Percentiles rank a stretch among this genome's conserved stretches.
These are phyloP conservation scores for Cyanoramphus novaezelandiae DNA, from an alignment of 2,113 vertebrate genomes.

Conservation along the genomic window DNA sequence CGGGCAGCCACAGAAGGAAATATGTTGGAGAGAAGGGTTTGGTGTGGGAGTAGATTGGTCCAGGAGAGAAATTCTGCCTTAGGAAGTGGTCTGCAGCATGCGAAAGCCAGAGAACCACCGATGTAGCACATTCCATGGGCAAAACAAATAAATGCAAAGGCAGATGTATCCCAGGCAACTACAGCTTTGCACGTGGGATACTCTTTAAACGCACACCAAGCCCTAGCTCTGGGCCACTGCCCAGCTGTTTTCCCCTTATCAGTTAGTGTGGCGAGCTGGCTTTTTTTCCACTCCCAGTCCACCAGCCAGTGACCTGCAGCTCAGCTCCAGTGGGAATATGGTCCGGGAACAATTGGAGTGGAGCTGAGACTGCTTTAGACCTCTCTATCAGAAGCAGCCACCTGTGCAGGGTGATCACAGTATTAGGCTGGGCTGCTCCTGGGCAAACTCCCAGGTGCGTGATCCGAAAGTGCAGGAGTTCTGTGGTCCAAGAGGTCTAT, in stretches of 20 bases:
- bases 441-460: neutral
- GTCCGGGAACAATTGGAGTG: neutral
- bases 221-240: neutral
- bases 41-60: slow-evolving; percentile 25
- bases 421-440: neutral
- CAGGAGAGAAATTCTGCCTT: slow-evolving; percentile 27
- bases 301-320: neutral
- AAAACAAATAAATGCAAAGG: slow-evolving; percentile 12
- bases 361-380: neutral
- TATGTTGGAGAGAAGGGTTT: slow-evolving; percentile 17
- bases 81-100: slow-evolving; percentile 59
- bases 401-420: neutral
- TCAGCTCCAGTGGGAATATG: neutral
- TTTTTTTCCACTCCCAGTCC: neutral
- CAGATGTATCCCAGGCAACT: neutral
- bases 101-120: neutral
- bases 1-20: slow-evolving; percentile 55
- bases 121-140: neutral
- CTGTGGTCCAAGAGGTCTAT: rapidly evolving
- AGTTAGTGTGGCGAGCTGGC: neutral
- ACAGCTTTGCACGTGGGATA: neutral
- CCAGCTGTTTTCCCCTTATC: neutral
- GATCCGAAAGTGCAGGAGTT: rapidly evolving
- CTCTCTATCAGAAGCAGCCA: rapidly evolving
- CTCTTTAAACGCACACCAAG: neutral